Percentiles rank a stretch among this genome's conserved stretches.
Evolutionary conservation across 2,888 invertebrate species (phyloP).

Genomic region (Synergus itoensis): DNA sequence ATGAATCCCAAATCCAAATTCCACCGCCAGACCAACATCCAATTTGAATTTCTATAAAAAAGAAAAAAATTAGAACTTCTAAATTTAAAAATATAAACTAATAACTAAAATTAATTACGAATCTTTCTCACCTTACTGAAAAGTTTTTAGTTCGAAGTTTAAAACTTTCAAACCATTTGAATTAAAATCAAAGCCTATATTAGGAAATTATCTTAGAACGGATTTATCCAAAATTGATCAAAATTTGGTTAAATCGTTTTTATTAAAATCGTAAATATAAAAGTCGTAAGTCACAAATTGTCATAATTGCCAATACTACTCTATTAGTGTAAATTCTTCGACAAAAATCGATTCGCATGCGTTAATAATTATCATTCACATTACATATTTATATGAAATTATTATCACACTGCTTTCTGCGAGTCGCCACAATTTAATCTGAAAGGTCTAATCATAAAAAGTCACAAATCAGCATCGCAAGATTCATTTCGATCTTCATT

Average conservation of each 20-base stretch:
- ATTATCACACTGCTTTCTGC: constrained; percentile 26
- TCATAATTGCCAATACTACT: not conserved
- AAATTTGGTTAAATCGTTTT: constrained; percentile 31
- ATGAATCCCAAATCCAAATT: not conserved
- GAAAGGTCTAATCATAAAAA: not conserved
- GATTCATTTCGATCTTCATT: constrained; percentile 3
- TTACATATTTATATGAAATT: constrained; percentile 49
- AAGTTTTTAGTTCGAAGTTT: too few relatives aligned
- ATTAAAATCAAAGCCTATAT: too few relatives aligned
- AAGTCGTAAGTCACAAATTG: not conserved
- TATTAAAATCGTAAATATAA: constrained; percentile 42
- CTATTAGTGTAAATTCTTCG: not conserved
- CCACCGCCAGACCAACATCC: not conserved
- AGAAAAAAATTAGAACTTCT: not conserved
- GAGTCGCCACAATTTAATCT: not conserved
- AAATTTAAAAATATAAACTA: not conserved
- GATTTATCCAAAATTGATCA: not conserved
- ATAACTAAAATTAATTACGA: too few relatives aligned
- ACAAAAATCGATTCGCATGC: constrained; percentile 33
- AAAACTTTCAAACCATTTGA: too few relatives aligned
- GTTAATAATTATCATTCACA: constrained; percentile 41
- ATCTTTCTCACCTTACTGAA: too few relatives aligned
- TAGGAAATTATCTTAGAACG: too few relatives aligned
- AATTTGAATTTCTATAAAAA: not conserved
- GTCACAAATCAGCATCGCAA: not conserved